Evolutionary conservation across 2,113 vertebrate genomes (phyloP).

Genomic region (Lophius piscatorius): DNA sequence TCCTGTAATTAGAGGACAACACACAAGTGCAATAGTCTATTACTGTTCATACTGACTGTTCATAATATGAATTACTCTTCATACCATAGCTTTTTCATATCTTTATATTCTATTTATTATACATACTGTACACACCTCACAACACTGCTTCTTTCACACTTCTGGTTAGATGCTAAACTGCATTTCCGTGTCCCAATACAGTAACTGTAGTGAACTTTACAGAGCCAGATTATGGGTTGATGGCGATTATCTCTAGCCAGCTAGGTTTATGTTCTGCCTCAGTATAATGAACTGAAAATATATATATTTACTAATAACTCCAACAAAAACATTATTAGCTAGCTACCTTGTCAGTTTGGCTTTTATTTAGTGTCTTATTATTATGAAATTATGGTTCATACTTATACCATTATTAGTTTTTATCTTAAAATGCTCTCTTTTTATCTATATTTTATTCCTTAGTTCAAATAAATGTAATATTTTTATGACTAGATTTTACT

Average conservation of each 20-base stretch:
- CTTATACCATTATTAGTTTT: too few species aligned
- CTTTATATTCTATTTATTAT: neutral
- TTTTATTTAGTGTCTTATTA: too few species aligned
- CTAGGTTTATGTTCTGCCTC: too few species aligned
- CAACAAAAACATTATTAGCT: neutral
- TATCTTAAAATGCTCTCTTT: too few species aligned
- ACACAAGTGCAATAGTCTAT: neutral
- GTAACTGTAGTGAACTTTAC: neutral
- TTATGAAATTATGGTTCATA: too few species aligned
- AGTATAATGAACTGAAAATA: neutral
- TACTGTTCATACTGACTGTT: neutral
- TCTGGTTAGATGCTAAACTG: neutral
- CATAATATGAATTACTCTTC: neutral
- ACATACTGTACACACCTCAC: neutral
- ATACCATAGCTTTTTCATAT: constrained; percentile 1
- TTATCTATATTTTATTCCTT: too few species aligned
- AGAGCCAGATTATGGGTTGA: neutral
- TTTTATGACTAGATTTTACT: too few species aligned
- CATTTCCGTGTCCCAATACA: neutral
- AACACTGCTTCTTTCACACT: neutral
- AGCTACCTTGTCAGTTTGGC: neutral
- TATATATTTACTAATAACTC: neutral
- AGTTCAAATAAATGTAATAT: too few species aligned
- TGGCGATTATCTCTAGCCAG: neutral
- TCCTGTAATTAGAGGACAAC: neutral